A percentile compares a stretch with the other conserved stretches of the same genome.
Conservation (phyloP, 2,888 invertebrate genomes). For the Ochropleura plecta region DNA sequence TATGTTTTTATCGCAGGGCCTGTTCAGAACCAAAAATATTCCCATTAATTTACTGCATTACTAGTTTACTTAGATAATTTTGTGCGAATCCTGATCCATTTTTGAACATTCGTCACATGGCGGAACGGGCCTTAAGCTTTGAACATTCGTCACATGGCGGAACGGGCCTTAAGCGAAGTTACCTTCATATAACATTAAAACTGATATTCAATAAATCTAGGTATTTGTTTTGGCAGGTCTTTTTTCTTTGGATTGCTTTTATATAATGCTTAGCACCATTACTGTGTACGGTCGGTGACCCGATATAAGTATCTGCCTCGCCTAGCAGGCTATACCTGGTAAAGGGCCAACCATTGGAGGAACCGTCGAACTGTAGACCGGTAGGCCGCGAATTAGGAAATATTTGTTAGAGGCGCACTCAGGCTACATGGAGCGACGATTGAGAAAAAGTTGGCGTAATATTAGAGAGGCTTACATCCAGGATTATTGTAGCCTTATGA, state of each 20-base stretch:
- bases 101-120: neutral
- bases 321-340: neutral
- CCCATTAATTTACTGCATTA: neutral
- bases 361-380: neutral
- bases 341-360: neutral
- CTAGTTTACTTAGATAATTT: neutral
- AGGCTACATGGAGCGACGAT: neutral
- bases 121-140: neutral
- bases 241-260: neutral
- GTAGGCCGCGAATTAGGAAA: neutral
- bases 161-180: neutral
- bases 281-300: slow-evolving; percentile 24
- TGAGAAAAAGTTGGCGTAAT: neutral
- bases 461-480: neutral
- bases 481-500: neutral
- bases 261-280: slow-evolving; percentile 29
- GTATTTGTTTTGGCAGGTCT: neutral
- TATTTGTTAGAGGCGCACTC: neutral
- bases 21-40: neutral
- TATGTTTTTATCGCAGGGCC: neutral
- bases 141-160: neutral
- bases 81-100: neutral
- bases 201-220: neutral
- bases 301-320: neutral
- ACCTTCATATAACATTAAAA: neutral